Evolutionary conservation across 2,888 invertebrate species (phyloP), one percentile per base, ranked within the genome.

Genomic region (Drosophila eohydei): DNA sequence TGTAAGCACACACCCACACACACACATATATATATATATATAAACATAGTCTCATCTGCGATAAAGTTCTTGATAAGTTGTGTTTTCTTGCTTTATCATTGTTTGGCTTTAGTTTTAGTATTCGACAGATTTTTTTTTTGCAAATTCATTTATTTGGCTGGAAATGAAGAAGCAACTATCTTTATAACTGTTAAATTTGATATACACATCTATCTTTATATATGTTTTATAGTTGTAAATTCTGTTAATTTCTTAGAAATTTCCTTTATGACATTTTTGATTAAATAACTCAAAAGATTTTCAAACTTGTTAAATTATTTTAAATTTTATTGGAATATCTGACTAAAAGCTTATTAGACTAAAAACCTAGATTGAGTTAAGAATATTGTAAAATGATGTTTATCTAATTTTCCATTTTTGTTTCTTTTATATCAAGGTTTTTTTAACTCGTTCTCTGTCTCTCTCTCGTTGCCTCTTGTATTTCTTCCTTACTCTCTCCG

Each of bases 31-130:
- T 28, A 38, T 51, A 26, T 30, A 40, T 21, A 40, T 7, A 32
- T 9, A 21, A 16, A 26, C 51, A 43, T 5, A 8, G 11, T 3
- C 14, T 32, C 32, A 43, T 6, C 32, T 70, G 21, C 12, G 9
- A 38, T 11, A 43, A 59, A 43, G n/a, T 30, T 40, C n/a, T n/a
- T 60, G 16, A 40, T 43, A 56, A 59, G 41, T 57, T 65, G 34
- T 36, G 26, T 26, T 36, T 60, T 52, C 36, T 26, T 46, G 71
- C 50, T 32, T 12, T 36, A 36, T 70, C 56, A 75, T 80, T 75
- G 51, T 62, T 73, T 40, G 9, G 32, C 16, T 41, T 57, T n/a
- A 5, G 9, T 40, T 51, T 44, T 50, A 21, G 14, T n/a, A n/a
- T 38, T 32, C 21, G 44, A 36, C 26, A 56, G n/a, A 43, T 41